Evolutionary conservation across 2,113 vertebrate species (phyloP), one percentile per base, ranked within the genome.

Genomic region (Saimiri boliviensis): DNA sequence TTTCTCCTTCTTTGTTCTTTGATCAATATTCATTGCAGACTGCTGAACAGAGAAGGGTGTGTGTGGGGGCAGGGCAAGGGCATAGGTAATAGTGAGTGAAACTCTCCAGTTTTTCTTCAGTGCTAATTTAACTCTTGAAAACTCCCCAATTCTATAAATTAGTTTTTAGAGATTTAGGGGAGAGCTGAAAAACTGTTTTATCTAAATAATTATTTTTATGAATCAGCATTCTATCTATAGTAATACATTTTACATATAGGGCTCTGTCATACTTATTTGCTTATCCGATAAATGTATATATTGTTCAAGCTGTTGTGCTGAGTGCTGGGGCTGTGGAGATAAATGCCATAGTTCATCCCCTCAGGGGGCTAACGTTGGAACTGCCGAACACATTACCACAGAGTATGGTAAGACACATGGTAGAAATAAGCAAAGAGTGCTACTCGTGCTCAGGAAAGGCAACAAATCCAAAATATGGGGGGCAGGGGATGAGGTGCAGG

Each of bases 91-190:
- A 6, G 23, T 49, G 23, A 80, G 66, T 11, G 7, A 8, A 97
- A 93, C 32, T 68, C 91, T 45, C 40, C 45, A 66, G 42, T 45
- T 91, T 94, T 70, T 79, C 40, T 54, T 87, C 77, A 71, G 25
- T 63, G 63, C n/a, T 93, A 56, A 91, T 52, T 92, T 76, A 93
- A 66, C 1, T 84, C 45, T 94, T 87, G 40, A 45, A 82, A 96
- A 84, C 3, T 4, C 40, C 27, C 11, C 32, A 80, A n/a, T 73
- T 94, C 30, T 86, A 86, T 52, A 89, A 52, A 80, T 85, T 71
- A 88, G 71, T 37, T 93, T 92, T 96, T 66, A 93, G 19, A 58
- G 13, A 94, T 81, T 42, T 84, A 8, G 30, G 27, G 66, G 20
- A 86, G 35, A 74, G 40, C 17, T n/a, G 3, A 47, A 93, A 84